Base-by-base conservation (phyloP, 2,888 invertebrate species). In the Drosophila kambysellisi region DNA sequence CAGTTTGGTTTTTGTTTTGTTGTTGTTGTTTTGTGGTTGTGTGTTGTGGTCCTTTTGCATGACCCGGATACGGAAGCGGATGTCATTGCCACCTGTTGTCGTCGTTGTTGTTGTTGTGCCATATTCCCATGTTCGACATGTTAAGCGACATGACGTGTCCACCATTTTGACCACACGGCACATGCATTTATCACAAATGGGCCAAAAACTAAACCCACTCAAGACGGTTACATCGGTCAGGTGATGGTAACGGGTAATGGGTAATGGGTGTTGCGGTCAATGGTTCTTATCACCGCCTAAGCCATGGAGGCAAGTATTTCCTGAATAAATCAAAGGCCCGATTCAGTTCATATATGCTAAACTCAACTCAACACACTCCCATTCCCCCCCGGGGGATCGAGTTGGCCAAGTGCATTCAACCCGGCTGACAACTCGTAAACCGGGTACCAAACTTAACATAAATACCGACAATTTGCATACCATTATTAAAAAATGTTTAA, bases 51-150 rank as follows among this genome's bases (percentile, higher is more conserved):
- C 58, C 66, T 58, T 46, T 46, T 52, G 76, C 81, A 78, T 81
- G 82, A 71, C 78, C 79, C 70, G 79, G 74, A 81, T 71, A 59
- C 65, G 81, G 62, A 68, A 58, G 4, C 63, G 74, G 71, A 72
- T 56, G 53, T 63, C 64, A 58, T 73, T 86, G 75, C 79, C 84
- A 84, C 83, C 87, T 84, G 89, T 88, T 84, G 71, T 61, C 46
- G 74, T 63, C 67, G 65, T 50, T 48, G 63, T 17, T 58, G 63
- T n/a, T 39, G 29, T 11, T 43, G 25, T 80, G 66, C 60, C 84
- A 78, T 75, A 76, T 76, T 70, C 79, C 69, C 79, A 72, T 89
- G 88, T 87, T 87, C 76, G 84, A 89, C 87, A 88, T 78, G 87
- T 74, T 71, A 86, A 76, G 70, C 87, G 76, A 83, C 84, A 89